These are phyloP conservation scores for Dorcus parallelipipedus DNA, from an alignment of 2,888 invertebrate genomes.

Conservation along the genomic window DNA sequence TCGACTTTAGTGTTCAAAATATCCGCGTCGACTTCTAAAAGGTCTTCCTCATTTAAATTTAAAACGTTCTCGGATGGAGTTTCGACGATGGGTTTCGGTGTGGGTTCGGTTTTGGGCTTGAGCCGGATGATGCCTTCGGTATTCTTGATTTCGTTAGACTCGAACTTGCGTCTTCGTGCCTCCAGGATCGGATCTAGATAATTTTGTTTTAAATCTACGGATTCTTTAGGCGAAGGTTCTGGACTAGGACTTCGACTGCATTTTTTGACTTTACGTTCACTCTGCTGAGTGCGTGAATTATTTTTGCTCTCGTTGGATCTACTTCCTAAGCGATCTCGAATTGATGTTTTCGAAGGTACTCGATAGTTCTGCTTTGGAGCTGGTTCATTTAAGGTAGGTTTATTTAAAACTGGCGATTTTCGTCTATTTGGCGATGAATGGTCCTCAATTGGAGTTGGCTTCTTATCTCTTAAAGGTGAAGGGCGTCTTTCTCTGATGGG, in stretches of 20 bases:
- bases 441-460: background rate
- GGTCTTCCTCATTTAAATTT: constrained; percentile 24
- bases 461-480: constrained; percentile 11
- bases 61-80: constrained; percentile 11
- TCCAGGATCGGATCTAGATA: constrained; percentile 50
- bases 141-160: constrained; percentile 49
- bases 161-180: constrained; percentile 54
- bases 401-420: constrained; percentile 9
- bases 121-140: constrained; percentile 53
- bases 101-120: constrained; percentile 31
- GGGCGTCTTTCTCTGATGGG: constrained; percentile 4
- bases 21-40: constrained; percentile 31
- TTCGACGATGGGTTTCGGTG: constrained; percentile 16
- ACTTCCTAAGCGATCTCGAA: constrained; percentile 34
- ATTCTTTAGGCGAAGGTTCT: constrained; percentile 6
- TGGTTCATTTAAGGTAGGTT: constrained; percentile 14
- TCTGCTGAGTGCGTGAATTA: constrained; percentile 6
- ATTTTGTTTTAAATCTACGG: constrained; percentile 8
- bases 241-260: constrained; percentile 23
- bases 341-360: constrained; percentile 22
- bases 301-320: background rate
- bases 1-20: constrained; percentile 37
- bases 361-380: constrained; percentile 11
- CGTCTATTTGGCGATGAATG: constrained; percentile 10
- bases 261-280: constrained; percentile 6